Evolutionary conservation across 2,113 vertebrate genomes (phyloP), one percentile per base, ranked within the genome.

Genomic region (Antechinus stuartii): DNA sequence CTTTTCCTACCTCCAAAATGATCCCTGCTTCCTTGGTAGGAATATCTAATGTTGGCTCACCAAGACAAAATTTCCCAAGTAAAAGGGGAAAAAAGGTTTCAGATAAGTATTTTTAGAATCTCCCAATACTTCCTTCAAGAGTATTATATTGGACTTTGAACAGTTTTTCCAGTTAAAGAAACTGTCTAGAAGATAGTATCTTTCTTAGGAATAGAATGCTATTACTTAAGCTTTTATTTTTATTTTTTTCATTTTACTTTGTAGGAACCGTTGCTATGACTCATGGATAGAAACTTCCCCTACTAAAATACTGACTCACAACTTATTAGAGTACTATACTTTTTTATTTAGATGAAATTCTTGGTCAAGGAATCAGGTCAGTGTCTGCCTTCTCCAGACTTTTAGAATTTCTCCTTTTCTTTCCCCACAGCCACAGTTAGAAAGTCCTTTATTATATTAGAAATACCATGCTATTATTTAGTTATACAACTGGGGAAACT

Each of bases 41-140:
- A 3, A 92, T 94, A n/a, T 53, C 96, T 96, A 42, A 54, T 91
- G 91, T n/a, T 95, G 49, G 26, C 26, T 26, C 61, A 92, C 54
- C 9, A 9, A 50, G 27, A 50, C 90, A 47, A 30, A 92, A 0
- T 90, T 89, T 57, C 90, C 54, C 52, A 90, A 53, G 26, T 54
- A 76, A 47, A 92, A 94, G 26, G 54, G 16, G 57, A 42, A 42
- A 90, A 91, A 12, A 50, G 42, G 92, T 95, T 95, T 96, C 68
- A 46, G 90, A 16, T 50, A 24, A 52, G n/a, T 55, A 42, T 89
- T 93, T 96, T 91, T 42, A 84, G 68, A n/a, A 84, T 16, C n/a
- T 84, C 19, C 6, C n/a, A 22, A 22, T 42, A 19, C 50, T 84
- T 42, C 42, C 22, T 42, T 84, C 6, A 84, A 23, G 68, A 84